These are phyloP conservation scores for Stomatorhinus walkeri DNA, from an alignment of 2,797 vertebrate genomes.

Conservation along the genomic window DNA sequence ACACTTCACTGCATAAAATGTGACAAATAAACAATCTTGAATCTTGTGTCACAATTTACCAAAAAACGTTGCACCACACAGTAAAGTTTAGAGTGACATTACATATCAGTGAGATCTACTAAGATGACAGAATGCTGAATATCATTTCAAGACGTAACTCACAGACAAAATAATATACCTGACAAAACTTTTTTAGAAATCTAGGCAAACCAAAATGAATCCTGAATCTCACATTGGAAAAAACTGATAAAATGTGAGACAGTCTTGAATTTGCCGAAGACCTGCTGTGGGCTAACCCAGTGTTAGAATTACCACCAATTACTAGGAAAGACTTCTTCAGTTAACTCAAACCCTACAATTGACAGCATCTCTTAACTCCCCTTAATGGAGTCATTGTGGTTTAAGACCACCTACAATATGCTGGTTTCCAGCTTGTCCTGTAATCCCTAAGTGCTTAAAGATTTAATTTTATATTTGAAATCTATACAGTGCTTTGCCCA, in stretches of 20 bases:
- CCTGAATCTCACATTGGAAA: neutral
- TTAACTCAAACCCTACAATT: constrained; percentile 23
- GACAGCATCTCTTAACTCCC: constrained; percentile 18
- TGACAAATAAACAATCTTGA: neutral
- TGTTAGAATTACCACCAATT: constrained; percentile 11
- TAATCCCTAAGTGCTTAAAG: constrained; percentile 16
- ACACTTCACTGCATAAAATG: neutral
- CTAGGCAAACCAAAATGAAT: neutral
- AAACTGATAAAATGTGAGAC: neutral
- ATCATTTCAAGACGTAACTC: neutral
- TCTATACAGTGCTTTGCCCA: constrained; percentile 10
- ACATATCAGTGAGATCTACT: neutral
- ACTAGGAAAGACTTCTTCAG: constrained; percentile 15
- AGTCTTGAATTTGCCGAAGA: neutral
- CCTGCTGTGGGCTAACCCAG: neutral
- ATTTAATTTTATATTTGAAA: constrained; percentile 20
- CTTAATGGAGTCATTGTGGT: constrained; percentile 22
- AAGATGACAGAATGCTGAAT: neutral
- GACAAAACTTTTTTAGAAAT: neutral
- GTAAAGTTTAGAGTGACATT: neutral
- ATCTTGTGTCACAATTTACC: neutral
- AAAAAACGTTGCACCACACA: neutral
- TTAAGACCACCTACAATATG: constrained; percentile 21
- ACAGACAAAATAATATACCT: neutral
- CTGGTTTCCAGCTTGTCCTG: constrained; percentile 6